Base-by-base conservation (phyloP, 2,888 invertebrate genomes). In the Thymelicus sylvestris region DNA sequence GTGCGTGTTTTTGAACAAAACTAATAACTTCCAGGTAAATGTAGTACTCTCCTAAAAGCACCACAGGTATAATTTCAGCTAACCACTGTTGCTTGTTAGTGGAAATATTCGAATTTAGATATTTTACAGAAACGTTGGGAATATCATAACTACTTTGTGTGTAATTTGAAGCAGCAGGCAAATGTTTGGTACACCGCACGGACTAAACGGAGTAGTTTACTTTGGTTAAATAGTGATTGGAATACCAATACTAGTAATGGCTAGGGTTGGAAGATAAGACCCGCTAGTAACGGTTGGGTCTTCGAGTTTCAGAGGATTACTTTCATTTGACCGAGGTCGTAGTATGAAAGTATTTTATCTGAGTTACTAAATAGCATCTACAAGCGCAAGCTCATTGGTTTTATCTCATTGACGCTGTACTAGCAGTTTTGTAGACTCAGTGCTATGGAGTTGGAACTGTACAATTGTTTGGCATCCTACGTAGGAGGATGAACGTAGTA, bases 201-300 rank as follows among this genome's bases (percentile, higher is more conserved):
- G 85, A 77, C 82, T 31, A 31, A 31, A 31, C 1, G 31, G 31
- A 31, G 31, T 31, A 31, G 86, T 86, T 87, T 87, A 88, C 87
- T 85, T 88, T 81, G 81, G 78, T 84, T 83, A 87, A 89, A 88
- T 86, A 86, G 87, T 88, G 87, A 89, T 89, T 89, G 86, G 86
- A 87, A 87, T 89, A 88, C 87, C 86, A 89, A 90, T 91, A 88
- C 86, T 81, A 80, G 84, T 84, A 86, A 89, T 82, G 85, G 83
- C 80, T 78, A 83, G 64, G 69, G 85, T 83, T 82, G 77, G 82
- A 75, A 86, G 88, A 89, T 90, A 89, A 88, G 83, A 81, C 80
- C 78, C 77, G 75, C 78, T 81, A 83, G 47, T 63, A 69, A 57
- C 57, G 59, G 52, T 57, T 7, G 61, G 71, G 66, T 24, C 60